phyloP scores from a whole-genome alignment of 2,888 invertebrate species.

The Pegoplata infirma region DNA sequence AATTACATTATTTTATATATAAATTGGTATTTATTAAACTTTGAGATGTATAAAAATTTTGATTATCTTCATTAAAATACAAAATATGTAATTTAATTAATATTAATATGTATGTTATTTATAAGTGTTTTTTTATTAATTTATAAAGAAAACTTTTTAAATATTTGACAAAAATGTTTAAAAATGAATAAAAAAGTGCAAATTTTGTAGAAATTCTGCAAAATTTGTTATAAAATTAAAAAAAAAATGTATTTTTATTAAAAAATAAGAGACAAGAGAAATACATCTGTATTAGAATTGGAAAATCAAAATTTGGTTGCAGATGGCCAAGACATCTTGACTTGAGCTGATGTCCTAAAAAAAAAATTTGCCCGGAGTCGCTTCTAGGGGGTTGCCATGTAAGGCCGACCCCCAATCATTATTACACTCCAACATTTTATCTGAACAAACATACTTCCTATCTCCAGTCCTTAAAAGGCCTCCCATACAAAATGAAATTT shows the following conservation, averaged over 20 bases:
- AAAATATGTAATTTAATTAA: constrained; percentile 1
- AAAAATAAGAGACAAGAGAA: too few relatives aligned
- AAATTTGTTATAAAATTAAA: constrained; percentile 19
- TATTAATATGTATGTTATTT: constrained; percentile 34
- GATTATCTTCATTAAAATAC: constrained; percentile 19
- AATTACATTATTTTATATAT: not conserved
- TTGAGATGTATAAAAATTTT: constrained; percentile 7
- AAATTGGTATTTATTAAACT: constrained; percentile 14
- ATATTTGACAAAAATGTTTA: constrained; percentile 6
- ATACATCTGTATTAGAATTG: too few relatives aligned
- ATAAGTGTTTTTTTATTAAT: constrained; percentile 54
- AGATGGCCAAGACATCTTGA: too few relatives aligned
- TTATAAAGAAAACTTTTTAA: constrained; percentile 34
- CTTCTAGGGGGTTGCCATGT: too few relatives aligned
- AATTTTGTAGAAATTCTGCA: constrained; percentile 34
- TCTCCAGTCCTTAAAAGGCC: too few relatives aligned
- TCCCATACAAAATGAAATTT: too few relatives aligned
- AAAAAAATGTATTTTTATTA: not conserved
- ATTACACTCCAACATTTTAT: too few relatives aligned
- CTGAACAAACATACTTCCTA: too few relatives aligned
- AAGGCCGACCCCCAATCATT: too few relatives aligned
- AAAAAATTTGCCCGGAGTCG: too few relatives aligned
- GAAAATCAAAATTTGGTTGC: too few relatives aligned
- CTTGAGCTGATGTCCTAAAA: too few relatives aligned
- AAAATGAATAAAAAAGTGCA: constrained; percentile 23